Percentiles rank a stretch among this genome's conserved stretches.
phyloP scores from a whole-genome alignment of 2,113 vertebrate genomes.

The Lophotis ruficrista region DNA sequence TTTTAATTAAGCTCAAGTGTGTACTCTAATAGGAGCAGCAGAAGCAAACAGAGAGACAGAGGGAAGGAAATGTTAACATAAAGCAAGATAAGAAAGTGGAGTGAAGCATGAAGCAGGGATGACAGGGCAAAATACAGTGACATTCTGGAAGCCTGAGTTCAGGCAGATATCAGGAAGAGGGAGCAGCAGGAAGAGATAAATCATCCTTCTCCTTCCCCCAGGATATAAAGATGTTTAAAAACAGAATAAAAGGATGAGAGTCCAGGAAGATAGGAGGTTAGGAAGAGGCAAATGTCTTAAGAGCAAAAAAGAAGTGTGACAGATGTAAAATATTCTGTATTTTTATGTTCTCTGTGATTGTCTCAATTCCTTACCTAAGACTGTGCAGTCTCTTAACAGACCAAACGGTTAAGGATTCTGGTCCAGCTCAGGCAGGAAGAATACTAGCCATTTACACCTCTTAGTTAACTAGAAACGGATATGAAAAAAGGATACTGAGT shows the following conservation, averaged over 20 bases:
- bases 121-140: neutral
- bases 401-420: neutral
- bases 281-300: neutral
- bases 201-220: neutral
- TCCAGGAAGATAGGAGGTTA: neutral
- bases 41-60: neutral
- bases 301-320: neutral
- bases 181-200: constrained; percentile 52
- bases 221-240: neutral
- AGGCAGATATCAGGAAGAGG: neutral
- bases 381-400: neutral
- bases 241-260: neutral
- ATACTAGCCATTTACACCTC: neutral
- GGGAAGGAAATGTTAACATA: constrained; percentile 25
- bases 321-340: neutral
- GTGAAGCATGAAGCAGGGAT: neutral
- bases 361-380: neutral
- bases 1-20: neutral
- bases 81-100: constrained; percentile 19
- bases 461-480: neutral
- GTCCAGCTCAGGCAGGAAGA: neutral
- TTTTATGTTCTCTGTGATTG: neutral
- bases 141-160: neutral
- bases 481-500: neutral
- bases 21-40: neutral